Percentiles rank a stretch among this genome's conserved stretches.
phyloP scores from a whole-genome alignment of 2,797 vertebrate species.

The Sebastes itinus region DNA sequence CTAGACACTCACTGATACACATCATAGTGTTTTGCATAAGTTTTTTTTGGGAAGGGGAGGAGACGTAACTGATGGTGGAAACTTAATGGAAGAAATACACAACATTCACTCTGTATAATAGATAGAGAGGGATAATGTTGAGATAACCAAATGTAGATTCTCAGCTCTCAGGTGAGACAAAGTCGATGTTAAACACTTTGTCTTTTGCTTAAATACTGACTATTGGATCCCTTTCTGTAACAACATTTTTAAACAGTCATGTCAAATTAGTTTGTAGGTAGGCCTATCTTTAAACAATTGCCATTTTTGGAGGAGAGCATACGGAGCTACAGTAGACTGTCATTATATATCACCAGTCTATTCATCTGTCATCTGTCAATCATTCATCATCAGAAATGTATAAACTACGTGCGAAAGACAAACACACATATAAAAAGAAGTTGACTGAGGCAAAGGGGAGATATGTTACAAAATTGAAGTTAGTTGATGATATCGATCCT shows the following conservation, averaged over 20 bases:
- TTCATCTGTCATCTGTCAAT: too few relatives aligned
- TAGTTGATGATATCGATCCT: too few relatives aligned
- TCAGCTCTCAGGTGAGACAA: not conserved
- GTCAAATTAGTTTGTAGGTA: not conserved
- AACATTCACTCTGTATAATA: not conserved
- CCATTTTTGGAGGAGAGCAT: too few relatives aligned
- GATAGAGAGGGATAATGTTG: not conserved
- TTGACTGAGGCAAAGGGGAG: too few relatives aligned
- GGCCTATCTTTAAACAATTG: not conserved
- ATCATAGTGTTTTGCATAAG: too few relatives aligned
- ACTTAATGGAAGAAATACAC: not conserved
- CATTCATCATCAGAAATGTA: too few relatives aligned
- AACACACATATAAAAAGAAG: too few relatives aligned
- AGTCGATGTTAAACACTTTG: not conserved
- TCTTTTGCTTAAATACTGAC: not conserved
- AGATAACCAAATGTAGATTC: not conserved
- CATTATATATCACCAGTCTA: too few relatives aligned
- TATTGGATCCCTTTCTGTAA: not conserved
- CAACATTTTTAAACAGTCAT: not conserved
- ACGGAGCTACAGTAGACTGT: too few relatives aligned
- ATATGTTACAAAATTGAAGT: too few relatives aligned
- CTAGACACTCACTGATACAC: too few relatives aligned
- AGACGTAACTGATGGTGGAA: not conserved
- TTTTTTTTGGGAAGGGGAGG: not conserved
- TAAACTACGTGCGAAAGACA: too few relatives aligned